phyloP scores from a whole-genome alignment of 2,888 invertebrate genomes.

The Napeogenes inachia region DNA sequence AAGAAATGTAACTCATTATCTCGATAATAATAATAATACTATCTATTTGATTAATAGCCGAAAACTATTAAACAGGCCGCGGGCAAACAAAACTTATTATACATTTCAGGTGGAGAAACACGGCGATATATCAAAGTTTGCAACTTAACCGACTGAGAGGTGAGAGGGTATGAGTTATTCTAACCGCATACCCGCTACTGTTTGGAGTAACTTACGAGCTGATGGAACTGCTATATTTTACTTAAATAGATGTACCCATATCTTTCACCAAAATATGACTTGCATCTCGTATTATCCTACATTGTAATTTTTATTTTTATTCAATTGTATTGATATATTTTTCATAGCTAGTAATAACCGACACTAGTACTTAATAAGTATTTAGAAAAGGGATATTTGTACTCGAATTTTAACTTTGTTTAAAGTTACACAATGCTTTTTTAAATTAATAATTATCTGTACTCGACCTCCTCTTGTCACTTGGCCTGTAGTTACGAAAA shows the following conservation, averaged over 20 bases:
- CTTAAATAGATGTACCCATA: too few relatives aligned
- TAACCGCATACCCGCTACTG: slow-evolving; percentile 56
- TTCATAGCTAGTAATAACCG: too few relatives aligned
- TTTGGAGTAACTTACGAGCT: slow-evolving; percentile 25
- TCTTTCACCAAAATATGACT: too few relatives aligned
- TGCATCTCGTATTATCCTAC: too few relatives aligned
- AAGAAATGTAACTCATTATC: slow-evolving; percentile 8
- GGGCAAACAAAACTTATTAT: slow-evolving; percentile 38
- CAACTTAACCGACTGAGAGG: slow-evolving; percentile 65
- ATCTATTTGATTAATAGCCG: slow-evolving; percentile 26
- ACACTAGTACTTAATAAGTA: too few relatives aligned
- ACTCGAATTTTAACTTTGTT: too few relatives aligned
- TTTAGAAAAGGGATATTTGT: too few relatives aligned
- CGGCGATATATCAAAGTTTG: slow-evolving; percentile 71
- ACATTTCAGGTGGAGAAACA: slow-evolving; percentile 56
- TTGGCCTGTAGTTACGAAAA: slow-evolving; percentile 36
- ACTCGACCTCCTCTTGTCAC: slow-evolving; percentile 9
- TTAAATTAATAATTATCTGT: too few relatives aligned
- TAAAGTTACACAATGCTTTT: too few relatives aligned
- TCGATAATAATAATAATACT: neutral
- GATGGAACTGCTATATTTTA: too few relatives aligned
- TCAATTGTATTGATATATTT: too few relatives aligned
- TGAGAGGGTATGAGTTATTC: slow-evolving; percentile 69
- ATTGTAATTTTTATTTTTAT: too few relatives aligned
- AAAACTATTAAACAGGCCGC: slow-evolving; percentile 30